These are phyloP conservation scores for Vulpes vulpes DNA, from an alignment of 2,113 vertebrate species.

Conservation along the genomic window DNA sequence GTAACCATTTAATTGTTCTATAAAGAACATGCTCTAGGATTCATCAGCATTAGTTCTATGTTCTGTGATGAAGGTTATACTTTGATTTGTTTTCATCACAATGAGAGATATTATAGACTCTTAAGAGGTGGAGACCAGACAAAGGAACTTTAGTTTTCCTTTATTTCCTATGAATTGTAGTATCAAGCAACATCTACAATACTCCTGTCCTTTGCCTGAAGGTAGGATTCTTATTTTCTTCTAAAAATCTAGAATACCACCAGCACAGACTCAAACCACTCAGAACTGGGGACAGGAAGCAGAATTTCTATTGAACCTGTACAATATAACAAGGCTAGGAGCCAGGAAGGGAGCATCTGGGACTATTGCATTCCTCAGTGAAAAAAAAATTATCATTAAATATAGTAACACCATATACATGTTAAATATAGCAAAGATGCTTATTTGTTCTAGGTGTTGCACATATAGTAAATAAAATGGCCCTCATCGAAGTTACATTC, in stretches of 20 bases:
- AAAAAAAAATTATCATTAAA: background rate
- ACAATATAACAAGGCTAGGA: background rate
- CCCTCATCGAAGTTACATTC: background rate
- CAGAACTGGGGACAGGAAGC: background rate
- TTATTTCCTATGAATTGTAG: background rate
- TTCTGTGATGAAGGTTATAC: background rate
- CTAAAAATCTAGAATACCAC: background rate
- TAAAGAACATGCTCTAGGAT: background rate
- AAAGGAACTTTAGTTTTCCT: background rate
- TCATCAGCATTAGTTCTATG: background rate
- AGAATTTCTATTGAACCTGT: background rate
- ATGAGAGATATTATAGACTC: background rate
- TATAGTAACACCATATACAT: background rate
- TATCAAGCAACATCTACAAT: background rate
- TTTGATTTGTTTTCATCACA: background rate
- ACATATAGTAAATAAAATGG: background rate
- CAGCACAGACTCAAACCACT: background rate
- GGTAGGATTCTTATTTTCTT: background rate
- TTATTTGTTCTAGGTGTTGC: background rate
- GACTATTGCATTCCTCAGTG: background rate
- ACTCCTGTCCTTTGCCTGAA: background rate
- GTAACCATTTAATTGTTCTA: background rate
- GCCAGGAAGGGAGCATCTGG: background rate
- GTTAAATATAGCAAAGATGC: background rate
- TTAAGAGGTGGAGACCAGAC: background rate